Evolutionary conservation across 1,140 invertebrate species (phyloP).

Genomic region (Phortica variegata): DNA sequence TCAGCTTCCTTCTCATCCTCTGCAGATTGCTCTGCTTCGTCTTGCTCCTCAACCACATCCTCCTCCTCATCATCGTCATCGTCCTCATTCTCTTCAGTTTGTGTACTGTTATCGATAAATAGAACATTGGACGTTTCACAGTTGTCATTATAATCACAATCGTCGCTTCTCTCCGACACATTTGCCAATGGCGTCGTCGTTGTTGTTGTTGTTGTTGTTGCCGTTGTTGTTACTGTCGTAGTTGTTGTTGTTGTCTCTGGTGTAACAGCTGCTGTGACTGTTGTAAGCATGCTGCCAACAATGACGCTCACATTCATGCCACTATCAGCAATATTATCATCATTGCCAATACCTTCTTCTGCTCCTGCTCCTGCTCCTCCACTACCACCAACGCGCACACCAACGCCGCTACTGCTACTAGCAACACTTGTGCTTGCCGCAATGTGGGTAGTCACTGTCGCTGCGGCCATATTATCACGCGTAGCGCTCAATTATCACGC

Average conservation of each 20-base stretch:
- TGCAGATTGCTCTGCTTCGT: too few species aligned
- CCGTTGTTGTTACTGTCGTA: background rate
- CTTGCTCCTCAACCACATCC: slow-evolving; percentile 1
- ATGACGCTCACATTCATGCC: too few species aligned
- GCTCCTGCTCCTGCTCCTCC: background rate
- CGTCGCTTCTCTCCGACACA: background rate
- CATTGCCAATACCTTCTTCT: slow-evolving; percentile 15
- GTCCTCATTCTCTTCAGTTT: slow-evolving; percentile 26
- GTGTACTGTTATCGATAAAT: slow-evolving; percentile 42
- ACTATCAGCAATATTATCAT: too few species aligned
- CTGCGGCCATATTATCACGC: slow-evolving; percentile 28
- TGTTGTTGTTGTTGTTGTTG: background rate
- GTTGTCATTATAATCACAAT: slow-evolving; percentile 31
- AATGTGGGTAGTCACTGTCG: slow-evolving; percentile 31
- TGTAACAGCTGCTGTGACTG: background rate
- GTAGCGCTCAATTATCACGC: background rate
- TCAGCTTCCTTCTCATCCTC: too few species aligned
- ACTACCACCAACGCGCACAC: slow-evolving; percentile 5
- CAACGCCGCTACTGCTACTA: background rate
- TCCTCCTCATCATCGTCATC: slow-evolving; percentile 14
- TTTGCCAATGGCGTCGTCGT: slow-evolving; percentile 1
- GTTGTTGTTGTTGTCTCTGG: background rate
- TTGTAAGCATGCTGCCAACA: too few species aligned
- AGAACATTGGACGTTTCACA: slow-evolving; percentile 13
- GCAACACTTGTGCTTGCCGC: slow-evolving; percentile 3